These are phyloP conservation scores for Scolopax rusticola DNA, from an alignment of 2,797 vertebrate species.

Conservation along the genomic window DNA sequence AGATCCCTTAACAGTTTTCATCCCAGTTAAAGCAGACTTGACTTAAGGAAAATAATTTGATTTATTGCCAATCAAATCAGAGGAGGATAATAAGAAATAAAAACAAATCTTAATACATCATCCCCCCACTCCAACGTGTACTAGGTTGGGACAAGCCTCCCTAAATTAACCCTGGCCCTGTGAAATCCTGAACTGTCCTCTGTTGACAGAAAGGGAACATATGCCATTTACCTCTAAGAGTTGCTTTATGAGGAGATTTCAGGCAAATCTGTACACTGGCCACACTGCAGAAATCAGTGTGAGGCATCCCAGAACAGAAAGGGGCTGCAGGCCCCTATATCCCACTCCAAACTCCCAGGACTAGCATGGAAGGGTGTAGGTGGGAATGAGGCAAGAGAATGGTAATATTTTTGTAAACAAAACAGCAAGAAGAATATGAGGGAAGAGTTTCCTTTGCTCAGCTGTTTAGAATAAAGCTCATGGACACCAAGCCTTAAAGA, in stretches of 20 bases:
- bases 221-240: not conserved
- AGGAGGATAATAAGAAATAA: not conserved
- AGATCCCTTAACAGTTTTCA: not conserved
- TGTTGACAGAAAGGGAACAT: not conserved
- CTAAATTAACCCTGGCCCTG: not conserved
- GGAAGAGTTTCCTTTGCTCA: not conserved
- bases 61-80: not conserved
- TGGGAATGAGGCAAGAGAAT: not conserved
- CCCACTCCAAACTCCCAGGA: not conserved
- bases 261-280: not conserved
- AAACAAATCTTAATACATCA: not conserved
- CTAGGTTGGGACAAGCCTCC: not conserved
- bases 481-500: not conserved
- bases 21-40: not conserved
- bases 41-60: not conserved
- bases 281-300: not conserved
- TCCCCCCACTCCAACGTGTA: fast-evolving
- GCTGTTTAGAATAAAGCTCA: not conserved
- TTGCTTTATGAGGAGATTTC: not conserved
- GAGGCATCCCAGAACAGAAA: not conserved
- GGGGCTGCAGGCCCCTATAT: not conserved
- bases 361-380: not conserved
- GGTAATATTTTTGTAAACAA: not conserved
- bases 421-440: not conserved
- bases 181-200: not conserved